phyloP scores from a whole-genome alignment of 2,113 vertebrate species.

The Lepidothrix coronata region DNA sequence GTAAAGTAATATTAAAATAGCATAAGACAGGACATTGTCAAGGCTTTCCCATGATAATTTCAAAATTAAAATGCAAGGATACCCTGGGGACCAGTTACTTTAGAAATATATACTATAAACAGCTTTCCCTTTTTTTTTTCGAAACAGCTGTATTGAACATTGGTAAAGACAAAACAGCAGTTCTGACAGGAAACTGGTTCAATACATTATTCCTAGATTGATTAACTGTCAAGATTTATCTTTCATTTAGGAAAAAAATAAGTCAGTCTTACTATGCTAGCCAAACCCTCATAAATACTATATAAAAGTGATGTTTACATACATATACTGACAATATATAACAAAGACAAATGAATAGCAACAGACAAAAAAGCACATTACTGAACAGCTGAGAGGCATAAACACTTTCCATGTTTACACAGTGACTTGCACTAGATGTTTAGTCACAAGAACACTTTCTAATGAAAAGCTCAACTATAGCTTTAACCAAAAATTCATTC shows the following conservation, averaged over 20 bases:
- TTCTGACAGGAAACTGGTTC: neutral
- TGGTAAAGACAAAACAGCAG: neutral
- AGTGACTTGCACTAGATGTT: neutral
- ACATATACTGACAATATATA: neutral
- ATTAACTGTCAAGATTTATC: constrained; percentile 9
- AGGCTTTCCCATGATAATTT: neutral
- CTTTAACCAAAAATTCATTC: neutral
- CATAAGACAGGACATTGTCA: neutral
- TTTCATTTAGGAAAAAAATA: constrained; percentile 6
- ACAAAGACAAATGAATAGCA: neutral
- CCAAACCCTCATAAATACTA: constrained; percentile 1
- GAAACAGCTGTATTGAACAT: neutral
- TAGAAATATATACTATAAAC: neutral
- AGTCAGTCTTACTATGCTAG: neutral
- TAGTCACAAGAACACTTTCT: neutral
- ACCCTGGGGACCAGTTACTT: neutral
- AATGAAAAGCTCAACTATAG: neutral
- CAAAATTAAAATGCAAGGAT: neutral
- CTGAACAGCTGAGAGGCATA: neutral
- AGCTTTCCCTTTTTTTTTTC: neutral
- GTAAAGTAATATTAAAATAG: neutral
- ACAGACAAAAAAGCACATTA: neutral
- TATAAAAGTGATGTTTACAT: neutral
- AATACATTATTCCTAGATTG: neutral
- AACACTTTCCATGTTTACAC: neutral